Conservation (phyloP, 2,113 vertebrate genomes). For the Suncus etruscus region DNA sequence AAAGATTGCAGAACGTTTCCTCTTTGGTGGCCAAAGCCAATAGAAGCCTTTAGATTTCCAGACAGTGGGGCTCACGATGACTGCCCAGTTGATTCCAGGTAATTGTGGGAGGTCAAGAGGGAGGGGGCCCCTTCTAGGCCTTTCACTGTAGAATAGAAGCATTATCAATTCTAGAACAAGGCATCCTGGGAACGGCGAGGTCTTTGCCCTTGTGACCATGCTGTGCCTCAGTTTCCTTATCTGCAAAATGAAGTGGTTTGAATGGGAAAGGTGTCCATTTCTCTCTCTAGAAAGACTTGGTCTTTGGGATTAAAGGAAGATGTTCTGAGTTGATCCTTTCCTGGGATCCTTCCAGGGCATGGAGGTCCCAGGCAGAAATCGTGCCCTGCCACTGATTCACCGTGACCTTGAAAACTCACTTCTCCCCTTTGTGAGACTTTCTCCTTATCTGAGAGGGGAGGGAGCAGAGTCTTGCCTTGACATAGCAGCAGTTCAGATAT, state of each 20-base stretch:
- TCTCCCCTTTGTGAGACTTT: slow-evolving; percentile 20
- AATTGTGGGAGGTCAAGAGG: neutral
- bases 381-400: slow-evolving; percentile 34
- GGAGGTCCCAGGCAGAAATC: neutral
- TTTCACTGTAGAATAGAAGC: neutral
- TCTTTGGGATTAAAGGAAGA: neutral
- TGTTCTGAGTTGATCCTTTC: neutral
- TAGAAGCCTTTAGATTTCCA: slow-evolving; percentile 73
- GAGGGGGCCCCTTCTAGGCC: neutral
- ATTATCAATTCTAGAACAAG: neutral
- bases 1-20: slow-evolving; percentile 70
- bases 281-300: neutral
- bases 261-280: neutral
- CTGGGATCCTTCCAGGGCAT: neutral
- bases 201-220: neutral
- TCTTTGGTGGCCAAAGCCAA: slow-evolving; percentile 82
- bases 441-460: slow-evolving; percentile 68
- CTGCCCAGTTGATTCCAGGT: slow-evolving; percentile 50
- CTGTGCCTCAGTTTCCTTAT: neutral
- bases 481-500: slow-evolving; percentile 35
- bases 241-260: neutral
- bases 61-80: slow-evolving; percentile 76
- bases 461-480: slow-evolving; percentile 35
- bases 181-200: neutral
- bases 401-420: slow-evolving; percentile 53